phyloP scores from a whole-genome alignment of 2,797 vertebrate genomes.

The Danio jaintianensis region DNA sequence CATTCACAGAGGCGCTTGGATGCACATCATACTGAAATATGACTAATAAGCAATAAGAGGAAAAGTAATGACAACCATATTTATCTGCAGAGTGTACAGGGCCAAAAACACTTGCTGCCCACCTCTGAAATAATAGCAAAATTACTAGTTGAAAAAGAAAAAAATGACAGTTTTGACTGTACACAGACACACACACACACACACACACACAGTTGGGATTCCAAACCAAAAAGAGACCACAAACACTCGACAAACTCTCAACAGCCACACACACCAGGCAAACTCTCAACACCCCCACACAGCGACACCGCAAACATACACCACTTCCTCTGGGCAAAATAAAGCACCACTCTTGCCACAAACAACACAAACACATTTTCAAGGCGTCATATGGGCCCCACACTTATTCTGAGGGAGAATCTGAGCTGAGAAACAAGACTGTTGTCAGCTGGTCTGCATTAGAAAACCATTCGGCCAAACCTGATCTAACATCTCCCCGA shows the following conservation, averaged over 20 bases:
- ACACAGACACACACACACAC: slow-evolving; percentile 22
- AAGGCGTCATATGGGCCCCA: slow-evolving; percentile 25
- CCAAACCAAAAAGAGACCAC: slow-evolving; percentile 55
- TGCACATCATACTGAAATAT: slow-evolving; percentile 10
- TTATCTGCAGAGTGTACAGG: neutral
- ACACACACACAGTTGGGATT: neutral
- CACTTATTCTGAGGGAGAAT: slow-evolving; percentile 31
- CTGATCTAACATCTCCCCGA: slow-evolving; percentile 67
- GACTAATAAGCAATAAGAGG: neutral
- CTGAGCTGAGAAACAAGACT: slow-evolving; percentile 36
- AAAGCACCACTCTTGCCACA: slow-evolving; percentile 39
- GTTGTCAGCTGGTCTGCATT: slow-evolving; percentile 58
- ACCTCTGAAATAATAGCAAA: slow-evolving; percentile 30
- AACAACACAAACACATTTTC: slow-evolving; percentile 1
- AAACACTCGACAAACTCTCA: slow-evolving; percentile 53
- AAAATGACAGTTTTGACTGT: slow-evolving; percentile 20
- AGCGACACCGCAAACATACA: slow-evolving; percentile 46
- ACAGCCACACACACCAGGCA: slow-evolving; percentile 53
- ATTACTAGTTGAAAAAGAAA: slow-evolving; percentile 17
- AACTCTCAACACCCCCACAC: slow-evolving; percentile 52
- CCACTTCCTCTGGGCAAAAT: slow-evolving; percentile 60
- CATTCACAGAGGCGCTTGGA: neutral
- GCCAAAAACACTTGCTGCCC: slow-evolving; percentile 34
- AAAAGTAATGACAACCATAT: neutral
- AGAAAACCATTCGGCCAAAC: slow-evolving; percentile 59